phyloP scores from a whole-genome alignment of 1,140 invertebrate species.

The Chironomus striatipennis region DNA sequence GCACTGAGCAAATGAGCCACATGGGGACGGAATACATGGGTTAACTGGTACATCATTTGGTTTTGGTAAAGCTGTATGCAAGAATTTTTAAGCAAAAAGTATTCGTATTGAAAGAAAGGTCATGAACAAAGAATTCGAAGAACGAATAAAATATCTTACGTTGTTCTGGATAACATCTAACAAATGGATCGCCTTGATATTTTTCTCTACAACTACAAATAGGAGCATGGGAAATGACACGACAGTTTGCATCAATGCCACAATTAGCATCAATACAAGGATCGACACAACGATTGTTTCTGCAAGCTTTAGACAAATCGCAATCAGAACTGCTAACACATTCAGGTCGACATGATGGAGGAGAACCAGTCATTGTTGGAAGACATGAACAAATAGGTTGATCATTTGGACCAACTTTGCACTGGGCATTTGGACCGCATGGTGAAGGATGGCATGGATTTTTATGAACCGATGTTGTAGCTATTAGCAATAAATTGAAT shows the following conservation, averaged over 20 bases:
- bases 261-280: conserved; percentile 67
- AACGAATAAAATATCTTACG: conserved; percentile 32
- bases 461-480: not conserved
- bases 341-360: conserved; percentile 69
- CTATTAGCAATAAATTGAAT: too few species aligned
- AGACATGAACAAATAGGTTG: conserved; percentile 63
- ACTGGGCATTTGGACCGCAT: conserved; percentile 66
- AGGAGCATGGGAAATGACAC: conserved; percentile 68
- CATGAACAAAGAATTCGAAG: too few species aligned
- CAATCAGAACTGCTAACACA: conserved; percentile 73
- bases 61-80: too few species aligned
- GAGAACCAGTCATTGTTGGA: conserved; percentile 63
- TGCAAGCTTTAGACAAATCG: conserved; percentile 61
- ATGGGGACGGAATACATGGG: conserved; percentile 49
- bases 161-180: conserved; percentile 44
- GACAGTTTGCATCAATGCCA: conserved; percentile 69
- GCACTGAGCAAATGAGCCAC: conserved; percentile 55
- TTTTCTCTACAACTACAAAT: conserved; percentile 64
- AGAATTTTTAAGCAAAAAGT: too few species aligned
- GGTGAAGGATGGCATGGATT: conserved; percentile 71
- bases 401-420: conserved; percentile 50
- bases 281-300: conserved; percentile 67
- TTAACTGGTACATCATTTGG: conserved; percentile 35
- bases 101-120: too few species aligned
- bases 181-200: conserved; percentile 67